Evolutionary conservation across 2,113 vertebrate species (phyloP).

Genomic region (Sebastes schlegelii): DNA sequence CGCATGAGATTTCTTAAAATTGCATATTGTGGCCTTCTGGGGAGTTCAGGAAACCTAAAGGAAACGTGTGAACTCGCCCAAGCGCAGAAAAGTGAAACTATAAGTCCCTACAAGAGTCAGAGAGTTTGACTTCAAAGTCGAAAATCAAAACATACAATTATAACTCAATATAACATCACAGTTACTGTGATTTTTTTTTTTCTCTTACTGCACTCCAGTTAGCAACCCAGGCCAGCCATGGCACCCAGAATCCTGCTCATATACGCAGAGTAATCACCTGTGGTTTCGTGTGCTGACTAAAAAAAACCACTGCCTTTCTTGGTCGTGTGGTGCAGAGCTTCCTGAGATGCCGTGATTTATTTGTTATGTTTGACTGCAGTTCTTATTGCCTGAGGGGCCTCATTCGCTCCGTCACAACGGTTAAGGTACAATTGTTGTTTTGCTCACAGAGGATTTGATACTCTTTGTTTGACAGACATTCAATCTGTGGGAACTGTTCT

Average conservation of each 20-base stretch:
- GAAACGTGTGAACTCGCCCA: conserved; percentile 17
- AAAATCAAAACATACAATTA: conserved; percentile 42
- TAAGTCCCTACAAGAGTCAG: conserved; percentile 8
- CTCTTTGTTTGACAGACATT: conserved; percentile 75
- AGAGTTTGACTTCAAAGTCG: conserved; percentile 24
- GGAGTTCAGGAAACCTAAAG: conserved; percentile 15
- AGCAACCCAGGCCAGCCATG: conserved; percentile 37
- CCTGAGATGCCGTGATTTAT: conserved; percentile 75
- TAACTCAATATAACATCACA: conserved; percentile 31
- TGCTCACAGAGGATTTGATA: conserved; percentile 74
- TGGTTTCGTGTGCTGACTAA: conserved; percentile 60
- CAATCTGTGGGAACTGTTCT: conserved; percentile 74
- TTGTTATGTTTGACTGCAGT: conserved; percentile 73
- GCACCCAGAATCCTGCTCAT: conserved; percentile 53
- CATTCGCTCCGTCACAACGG: conserved; percentile 54
- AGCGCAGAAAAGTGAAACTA: conserved; percentile 25
- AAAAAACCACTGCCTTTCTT: conserved; percentile 56
- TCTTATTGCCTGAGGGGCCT: conserved; percentile 59
- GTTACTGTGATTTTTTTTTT: conserved; percentile 24
- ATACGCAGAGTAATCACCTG: conserved; percentile 62
- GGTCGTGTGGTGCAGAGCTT: conserved; percentile 67
- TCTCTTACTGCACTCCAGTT: conserved; percentile 36
- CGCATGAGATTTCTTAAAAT: not conserved
- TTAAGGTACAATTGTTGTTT: conserved; percentile 79
- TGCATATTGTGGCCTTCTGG: conserved; percentile 9